phyloP scores from a whole-genome alignment of 2,113 vertebrate genomes.

The Cyanoramphus novaezelandiae region DNA sequence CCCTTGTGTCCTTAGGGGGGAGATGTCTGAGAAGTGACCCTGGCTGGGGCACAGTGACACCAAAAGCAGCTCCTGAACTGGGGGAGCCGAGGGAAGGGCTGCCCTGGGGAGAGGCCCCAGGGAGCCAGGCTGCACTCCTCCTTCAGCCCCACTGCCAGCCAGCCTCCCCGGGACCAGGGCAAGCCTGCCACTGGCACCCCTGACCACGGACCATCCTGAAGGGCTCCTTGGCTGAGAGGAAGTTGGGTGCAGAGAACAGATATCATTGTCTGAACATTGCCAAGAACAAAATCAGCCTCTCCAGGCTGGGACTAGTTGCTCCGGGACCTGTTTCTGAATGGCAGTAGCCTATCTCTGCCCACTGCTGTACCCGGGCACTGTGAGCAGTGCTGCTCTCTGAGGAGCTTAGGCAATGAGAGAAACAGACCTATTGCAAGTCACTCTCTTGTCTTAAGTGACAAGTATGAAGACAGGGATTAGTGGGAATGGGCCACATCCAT shows the following conservation, averaged over 20 bases:
- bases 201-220: fast-evolving
- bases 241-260: fast-evolving
- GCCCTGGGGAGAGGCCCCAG: background rate
- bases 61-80: no score
- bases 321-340: background rate
- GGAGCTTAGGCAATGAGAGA: fast-evolving
- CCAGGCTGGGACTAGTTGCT: no score
- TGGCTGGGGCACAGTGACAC: background rate
- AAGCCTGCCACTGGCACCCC: background rate
- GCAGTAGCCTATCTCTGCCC: no score
- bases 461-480: background rate
- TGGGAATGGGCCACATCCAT: background rate
- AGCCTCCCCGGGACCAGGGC: background rate
- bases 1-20: background rate
- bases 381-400: background rate
- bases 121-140: background rate
- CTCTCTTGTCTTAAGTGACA: fast-evolving
- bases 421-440: background rate
- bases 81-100: background rate
- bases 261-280: background rate
- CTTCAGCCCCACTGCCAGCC: background rate
- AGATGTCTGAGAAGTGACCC: background rate
- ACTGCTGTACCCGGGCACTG: fast-evolving
- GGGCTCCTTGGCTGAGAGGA: background rate
- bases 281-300: background rate